These are phyloP conservation scores for Apotomis turbidana DNA, from an alignment of 2,888 invertebrate species.

Conservation along the genomic window DNA sequence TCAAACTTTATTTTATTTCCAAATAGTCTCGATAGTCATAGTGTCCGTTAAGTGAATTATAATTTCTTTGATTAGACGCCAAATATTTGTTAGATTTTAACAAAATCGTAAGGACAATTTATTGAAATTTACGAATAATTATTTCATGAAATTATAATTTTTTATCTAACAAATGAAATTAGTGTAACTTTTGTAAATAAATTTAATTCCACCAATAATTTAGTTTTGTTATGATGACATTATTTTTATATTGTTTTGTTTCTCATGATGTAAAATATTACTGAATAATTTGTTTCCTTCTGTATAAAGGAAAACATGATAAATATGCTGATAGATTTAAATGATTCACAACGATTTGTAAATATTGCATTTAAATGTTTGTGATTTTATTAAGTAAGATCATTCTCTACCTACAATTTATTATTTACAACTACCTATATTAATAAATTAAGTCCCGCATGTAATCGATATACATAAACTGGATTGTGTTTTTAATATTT, in stretches of 20 bases:
- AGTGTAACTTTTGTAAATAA: constrained; percentile 34
- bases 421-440: constrained; percentile 59
- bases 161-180: constrained; percentile 52
- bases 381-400: constrained; percentile 68
- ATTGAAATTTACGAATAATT: constrained; percentile 47
- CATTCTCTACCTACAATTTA: constrained; percentile 49
- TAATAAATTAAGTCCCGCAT: constrained; percentile 65
- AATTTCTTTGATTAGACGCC: constrained; percentile 69
- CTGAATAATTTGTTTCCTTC: constrained; percentile 53
- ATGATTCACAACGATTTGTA: constrained; percentile 63
- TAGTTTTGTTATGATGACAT: constrained; percentile 37
- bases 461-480: constrained; percentile 71
- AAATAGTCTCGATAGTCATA: constrained; percentile 79
- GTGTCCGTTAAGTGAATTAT: constrained; percentile 60
- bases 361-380: constrained; percentile 81
- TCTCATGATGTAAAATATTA: constrained; percentile 54
- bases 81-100: constrained; percentile 78
- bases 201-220: constrained; percentile 34
- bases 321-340: constrained; percentile 54
- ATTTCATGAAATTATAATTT: constrained; percentile 60
- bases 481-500: constrained; percentile 72
- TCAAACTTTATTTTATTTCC: constrained; percentile 79
- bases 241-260: constrained; percentile 59
- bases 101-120: constrained; percentile 44
- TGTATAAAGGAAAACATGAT: constrained; percentile 57